These are phyloP conservation scores for Lepus townsendii DNA, from an alignment of 2,797 vertebrate species.

Conservation along the genomic window DNA sequence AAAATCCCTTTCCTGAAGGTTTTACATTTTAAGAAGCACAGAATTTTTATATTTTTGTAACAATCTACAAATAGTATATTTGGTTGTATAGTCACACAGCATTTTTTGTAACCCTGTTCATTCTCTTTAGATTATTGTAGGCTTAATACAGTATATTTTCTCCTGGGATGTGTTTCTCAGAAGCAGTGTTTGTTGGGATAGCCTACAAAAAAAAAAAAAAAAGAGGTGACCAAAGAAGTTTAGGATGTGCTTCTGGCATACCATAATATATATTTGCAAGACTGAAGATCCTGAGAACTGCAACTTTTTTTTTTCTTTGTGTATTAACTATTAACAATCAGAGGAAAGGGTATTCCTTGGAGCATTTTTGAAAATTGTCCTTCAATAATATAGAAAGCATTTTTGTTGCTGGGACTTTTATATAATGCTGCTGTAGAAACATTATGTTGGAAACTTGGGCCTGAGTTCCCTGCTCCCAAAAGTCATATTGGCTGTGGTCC, in stretches of 20 bases:
- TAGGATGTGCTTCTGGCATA: background rate
- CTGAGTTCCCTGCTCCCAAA: constrained; percentile 17
- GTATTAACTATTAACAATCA: background rate
- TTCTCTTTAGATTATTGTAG: constrained; percentile 23
- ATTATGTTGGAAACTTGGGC: constrained; percentile 30
- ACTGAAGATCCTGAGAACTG: background rate
- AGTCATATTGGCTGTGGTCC: background rate
- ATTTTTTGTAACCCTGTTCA: background rate
- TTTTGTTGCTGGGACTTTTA: constrained; percentile 65
- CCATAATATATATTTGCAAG: background rate
- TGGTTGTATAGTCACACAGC: background rate
- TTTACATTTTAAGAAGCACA: background rate
- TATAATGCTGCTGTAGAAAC: constrained; percentile 46
- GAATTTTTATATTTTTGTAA: constrained; percentile 23
- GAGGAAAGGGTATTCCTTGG: background rate
- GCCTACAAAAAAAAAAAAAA: background rate
- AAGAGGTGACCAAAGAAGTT: background rate
- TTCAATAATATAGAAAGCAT: constrained; percentile 53
- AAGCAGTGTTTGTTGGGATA: constrained; percentile 8
- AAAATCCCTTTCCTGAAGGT: constrained; percentile 22
- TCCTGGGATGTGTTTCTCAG: constrained; percentile 12
- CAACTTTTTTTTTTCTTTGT: background rate
- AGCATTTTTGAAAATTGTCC: constrained; percentile 27
- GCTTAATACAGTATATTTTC: background rate
- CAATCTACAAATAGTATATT: background rate